Conservation (phyloP, 2,113 vertebrate species). For the Diphyllodes magnificus region DNA sequence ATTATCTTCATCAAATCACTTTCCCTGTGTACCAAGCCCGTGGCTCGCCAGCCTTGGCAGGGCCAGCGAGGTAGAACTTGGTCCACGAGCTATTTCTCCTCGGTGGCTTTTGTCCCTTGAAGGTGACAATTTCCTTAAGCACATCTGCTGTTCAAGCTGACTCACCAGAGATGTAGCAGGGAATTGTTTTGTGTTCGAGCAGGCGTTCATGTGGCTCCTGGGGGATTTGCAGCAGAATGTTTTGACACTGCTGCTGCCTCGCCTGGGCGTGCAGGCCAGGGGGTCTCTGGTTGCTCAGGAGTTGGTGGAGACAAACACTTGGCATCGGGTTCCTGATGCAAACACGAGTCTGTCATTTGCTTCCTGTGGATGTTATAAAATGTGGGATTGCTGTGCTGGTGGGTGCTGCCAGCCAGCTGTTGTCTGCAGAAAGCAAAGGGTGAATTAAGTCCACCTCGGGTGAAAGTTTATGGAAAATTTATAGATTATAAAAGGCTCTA, state of each 20-base stretch:
- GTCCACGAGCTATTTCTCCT: neutral
- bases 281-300: neutral
- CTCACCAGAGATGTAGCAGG: neutral
- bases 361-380: neutral
- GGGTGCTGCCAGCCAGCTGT: neutral
- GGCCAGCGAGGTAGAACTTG: neutral
- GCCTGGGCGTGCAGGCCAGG: neutral
- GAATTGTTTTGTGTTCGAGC: constrained; percentile 10
- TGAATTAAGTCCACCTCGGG: neutral
- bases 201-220: neutral
- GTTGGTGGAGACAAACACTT: neutral
- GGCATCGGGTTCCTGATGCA: neutral
- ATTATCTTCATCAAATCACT: neutral
- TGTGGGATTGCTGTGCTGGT: neutral
- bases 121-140: neutral
- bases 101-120: neutral
- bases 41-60: neutral
- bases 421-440: neutral
- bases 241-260: constrained; percentile 29
- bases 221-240: constrained; percentile 7
- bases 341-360: neutral
- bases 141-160: neutral
- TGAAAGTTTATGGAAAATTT: neutral
- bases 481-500: neutral
- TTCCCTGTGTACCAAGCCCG: neutral